These are phyloP conservation scores for Botia kubotai DNA, from an alignment of 2,797 vertebrate genomes.

Conservation along the genomic window DNA sequence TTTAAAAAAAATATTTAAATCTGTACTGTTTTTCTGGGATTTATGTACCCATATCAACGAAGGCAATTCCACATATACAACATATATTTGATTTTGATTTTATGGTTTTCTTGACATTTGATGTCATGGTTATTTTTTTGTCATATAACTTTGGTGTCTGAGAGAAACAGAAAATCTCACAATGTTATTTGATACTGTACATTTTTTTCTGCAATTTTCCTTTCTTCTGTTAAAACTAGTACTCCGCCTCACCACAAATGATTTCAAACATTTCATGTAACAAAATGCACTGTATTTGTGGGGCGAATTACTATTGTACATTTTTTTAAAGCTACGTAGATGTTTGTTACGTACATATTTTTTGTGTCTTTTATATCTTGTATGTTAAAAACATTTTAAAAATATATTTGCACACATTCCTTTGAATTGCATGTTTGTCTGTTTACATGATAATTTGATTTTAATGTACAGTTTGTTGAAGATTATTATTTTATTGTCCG, in stretches of 20 bases:
- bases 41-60: slow-evolving; percentile 36
- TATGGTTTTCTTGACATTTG: background rate
- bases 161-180: slow-evolving; percentile 6
- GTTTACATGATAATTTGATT: background rate
- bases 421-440: slow-evolving; percentile 18
- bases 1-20: background rate
- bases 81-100: background rate
- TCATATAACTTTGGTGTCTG: slow-evolving; percentile 9
- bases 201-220: background rate
- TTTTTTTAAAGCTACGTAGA: slow-evolving; percentile 25
- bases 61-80: slow-evolving; percentile 11
- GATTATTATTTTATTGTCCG: background rate
- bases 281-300: slow-evolving; percentile 56
- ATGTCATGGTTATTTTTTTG: background rate
- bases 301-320: slow-evolving; percentile 38
- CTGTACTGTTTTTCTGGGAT: slow-evolving; percentile 18
- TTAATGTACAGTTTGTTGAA: background rate
- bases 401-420: slow-evolving; percentile 73
- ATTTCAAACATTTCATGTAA: slow-evolving; percentile 42
- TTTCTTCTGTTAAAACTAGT: background rate
- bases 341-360: slow-evolving; percentile 29
- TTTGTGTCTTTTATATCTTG: slow-evolving; percentile 53
- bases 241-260: background rate
- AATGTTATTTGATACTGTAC: slow-evolving; percentile 45
- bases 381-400: slow-evolving; percentile 62